Percentiles rank a stretch among this genome's conserved stretches.
These are phyloP conservation scores for Nomia melanderi DNA, from an alignment of 1,140 invertebrate species.

Conservation along the genomic window DNA sequence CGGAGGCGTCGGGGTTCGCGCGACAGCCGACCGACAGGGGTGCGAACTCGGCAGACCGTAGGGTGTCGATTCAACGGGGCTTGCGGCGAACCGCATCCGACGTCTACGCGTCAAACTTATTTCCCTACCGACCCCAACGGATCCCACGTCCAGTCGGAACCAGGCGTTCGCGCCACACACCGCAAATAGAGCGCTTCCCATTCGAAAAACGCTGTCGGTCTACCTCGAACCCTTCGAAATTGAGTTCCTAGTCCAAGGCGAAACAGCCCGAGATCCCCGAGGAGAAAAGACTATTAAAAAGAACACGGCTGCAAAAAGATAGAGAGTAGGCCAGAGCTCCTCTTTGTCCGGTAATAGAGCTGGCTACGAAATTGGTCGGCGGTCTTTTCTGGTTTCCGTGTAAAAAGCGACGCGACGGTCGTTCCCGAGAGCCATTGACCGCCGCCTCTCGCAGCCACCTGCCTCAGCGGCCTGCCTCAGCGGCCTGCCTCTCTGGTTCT, in stretches of 20 bases:
- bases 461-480: constrained; percentile 62
- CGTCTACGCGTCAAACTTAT: constrained; percentile 66
- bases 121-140: constrained; percentile 4
- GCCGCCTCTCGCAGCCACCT: constrained; percentile 4
- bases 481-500: constrained; percentile 48
- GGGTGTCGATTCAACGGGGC: constrained; percentile 69
- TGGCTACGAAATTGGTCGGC: constrained; percentile 61
- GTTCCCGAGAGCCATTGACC: constrained; percentile 56
- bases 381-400: constrained; percentile 59
- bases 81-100: constrained; percentile 76
- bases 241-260: not conserved
- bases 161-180: not conserved
- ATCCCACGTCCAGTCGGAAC: constrained; percentile 2
- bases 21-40: constrained; percentile 69
- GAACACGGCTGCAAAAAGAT: constrained; percentile 15
- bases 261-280: not conserved
- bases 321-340: constrained; percentile 13
- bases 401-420: constrained; percentile 59
- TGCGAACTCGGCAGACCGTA: constrained; percentile 73
- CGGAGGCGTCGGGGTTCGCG: constrained; percentile 49
- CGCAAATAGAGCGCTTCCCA: constrained; percentile 29
- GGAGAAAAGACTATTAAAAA: constrained; percentile 47
- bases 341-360: constrained; percentile 58
- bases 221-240: not conserved
- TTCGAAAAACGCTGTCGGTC: too few species aligned